Evolutionary conservation across 2,797 vertebrate genomes (phyloP), one percentile per base, ranked within the genome.

Genomic region (Pseudochromis fuscus): DNA sequence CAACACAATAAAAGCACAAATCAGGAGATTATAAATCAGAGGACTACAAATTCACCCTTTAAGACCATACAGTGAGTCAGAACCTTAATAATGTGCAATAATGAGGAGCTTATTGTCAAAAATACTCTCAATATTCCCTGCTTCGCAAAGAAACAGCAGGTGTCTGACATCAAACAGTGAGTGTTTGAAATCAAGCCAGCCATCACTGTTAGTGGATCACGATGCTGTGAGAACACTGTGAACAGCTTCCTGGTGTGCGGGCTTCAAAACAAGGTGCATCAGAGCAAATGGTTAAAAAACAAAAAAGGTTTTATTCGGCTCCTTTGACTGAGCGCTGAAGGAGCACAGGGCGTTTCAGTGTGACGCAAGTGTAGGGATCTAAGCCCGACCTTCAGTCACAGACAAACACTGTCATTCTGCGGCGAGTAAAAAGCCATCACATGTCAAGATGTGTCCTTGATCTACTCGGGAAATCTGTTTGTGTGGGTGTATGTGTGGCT

Each of bases 371-470:
- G 13, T 45, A 42, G 46, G 18, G 72, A 72, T 81, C 50, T 63
- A 44, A 72, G 58, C 66, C 18, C 42, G 62, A 89, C 83, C 78
- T 87, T 86, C 83, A 78, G 53, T 64, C 74, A 69, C 59, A 79
- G 75, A 77, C 44, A 85, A 73, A 81, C 61, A 38, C 71, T 80
- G 72, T 87, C 77, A 70, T 65, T 78, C 56, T 71, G 75, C 24
- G n/a, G 67, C 21, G 9, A 66, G 45, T 83, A 69, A 79, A 78
- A 85, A 77, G 73, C 67, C 82, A 63, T 74, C 70, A 78, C 58
- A 64, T 67, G 68, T 83, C 82, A 87, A 28, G 31, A 78, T 51
- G 53, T 58, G 61, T 77, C 50, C 52, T 58, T 59, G 24, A 65
- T 75, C 73, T 82, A 23, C 65, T 82, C 15, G 52, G 60, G 51